phyloP scores from a whole-genome alignment of 2,888 invertebrate species.

The Dicranocentrus wangi region DNA sequence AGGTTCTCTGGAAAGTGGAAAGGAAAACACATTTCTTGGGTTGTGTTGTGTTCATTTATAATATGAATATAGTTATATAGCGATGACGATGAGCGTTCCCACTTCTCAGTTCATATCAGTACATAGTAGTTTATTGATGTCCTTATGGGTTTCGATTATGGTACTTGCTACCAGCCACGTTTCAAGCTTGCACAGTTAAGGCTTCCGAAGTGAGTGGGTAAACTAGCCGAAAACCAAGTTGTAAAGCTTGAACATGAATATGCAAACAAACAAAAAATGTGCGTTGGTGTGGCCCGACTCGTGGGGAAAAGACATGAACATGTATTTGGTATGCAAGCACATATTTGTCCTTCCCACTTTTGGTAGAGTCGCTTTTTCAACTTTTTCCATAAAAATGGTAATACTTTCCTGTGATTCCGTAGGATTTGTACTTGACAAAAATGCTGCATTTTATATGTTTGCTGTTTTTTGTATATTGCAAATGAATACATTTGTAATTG shows the following conservation, averaged over 20 bases:
- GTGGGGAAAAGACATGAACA: neutral
- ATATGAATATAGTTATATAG: too few species aligned
- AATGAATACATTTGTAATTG: neutral
- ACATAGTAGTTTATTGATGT: slow-evolving; percentile 30
- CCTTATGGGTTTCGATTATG: slow-evolving; percentile 43
- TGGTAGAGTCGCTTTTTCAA: neutral
- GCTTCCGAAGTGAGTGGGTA: too few species aligned
- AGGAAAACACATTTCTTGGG: slow-evolving; percentile 11
- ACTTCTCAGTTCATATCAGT: neutral
- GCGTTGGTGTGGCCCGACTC: slow-evolving; percentile 3
- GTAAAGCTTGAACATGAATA: too few species aligned
- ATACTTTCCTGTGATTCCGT: too few species aligned
- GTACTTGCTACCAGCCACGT: slow-evolving; percentile 24
- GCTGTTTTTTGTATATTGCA: neutral
- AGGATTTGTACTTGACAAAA: too few species aligned
- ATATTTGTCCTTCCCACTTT: neutral
- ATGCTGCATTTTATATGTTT: too few species aligned
- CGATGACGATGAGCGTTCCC: too few species aligned
- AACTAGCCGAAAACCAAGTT: too few species aligned
- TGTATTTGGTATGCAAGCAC: neutral
- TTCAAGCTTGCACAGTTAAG: neutral
- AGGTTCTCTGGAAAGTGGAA: slow-evolving; percentile 2
- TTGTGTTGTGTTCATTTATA: neutral
- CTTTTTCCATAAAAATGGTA: neutral
- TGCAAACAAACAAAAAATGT: neutral